Evolutionary conservation across 2,888 invertebrate species (phyloP).

Genomic region (Celastrina argiolus): DNA sequence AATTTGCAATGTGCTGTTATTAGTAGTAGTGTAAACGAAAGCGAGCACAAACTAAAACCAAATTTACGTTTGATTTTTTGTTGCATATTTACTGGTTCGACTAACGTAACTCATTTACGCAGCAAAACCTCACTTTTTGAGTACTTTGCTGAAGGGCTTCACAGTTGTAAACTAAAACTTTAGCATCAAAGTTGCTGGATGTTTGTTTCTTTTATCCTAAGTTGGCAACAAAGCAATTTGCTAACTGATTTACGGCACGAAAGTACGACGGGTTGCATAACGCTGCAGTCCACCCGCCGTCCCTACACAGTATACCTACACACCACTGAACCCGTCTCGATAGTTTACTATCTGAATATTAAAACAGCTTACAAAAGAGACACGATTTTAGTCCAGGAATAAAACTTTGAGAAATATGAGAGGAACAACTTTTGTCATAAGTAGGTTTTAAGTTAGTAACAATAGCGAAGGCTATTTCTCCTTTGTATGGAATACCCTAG

Average conservation of each 20-base stretch:
- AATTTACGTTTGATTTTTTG: background rate
- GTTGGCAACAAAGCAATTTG: slow-evolving; percentile 20
- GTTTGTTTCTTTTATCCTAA: background rate
- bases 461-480: too few relatives aligned
- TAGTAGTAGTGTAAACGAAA: too few relatives aligned
- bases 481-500: too few relatives aligned
- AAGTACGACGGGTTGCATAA: slow-evolving; percentile 10
- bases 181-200: background rate
- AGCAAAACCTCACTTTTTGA: background rate
- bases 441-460: too few relatives aligned
- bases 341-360: background rate
- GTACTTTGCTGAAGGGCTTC: background rate
- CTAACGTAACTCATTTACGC: background rate
- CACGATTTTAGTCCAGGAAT: background rate
- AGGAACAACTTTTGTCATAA: too few relatives aligned
- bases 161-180: background rate
- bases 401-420: background rate
- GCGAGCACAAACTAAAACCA: background rate
- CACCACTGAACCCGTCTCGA: slow-evolving; percentile 1
- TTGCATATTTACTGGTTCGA: background rate
- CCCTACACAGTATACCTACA: too few relatives aligned
- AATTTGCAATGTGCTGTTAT: too few relatives aligned
- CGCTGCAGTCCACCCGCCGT: background rate
- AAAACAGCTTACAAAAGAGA: background rate
- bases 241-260: slow-evolving; percentile 16